Conservation (phyloP, 2,113 vertebrate genomes). For the Phrynosoma blainvillii region DNA sequence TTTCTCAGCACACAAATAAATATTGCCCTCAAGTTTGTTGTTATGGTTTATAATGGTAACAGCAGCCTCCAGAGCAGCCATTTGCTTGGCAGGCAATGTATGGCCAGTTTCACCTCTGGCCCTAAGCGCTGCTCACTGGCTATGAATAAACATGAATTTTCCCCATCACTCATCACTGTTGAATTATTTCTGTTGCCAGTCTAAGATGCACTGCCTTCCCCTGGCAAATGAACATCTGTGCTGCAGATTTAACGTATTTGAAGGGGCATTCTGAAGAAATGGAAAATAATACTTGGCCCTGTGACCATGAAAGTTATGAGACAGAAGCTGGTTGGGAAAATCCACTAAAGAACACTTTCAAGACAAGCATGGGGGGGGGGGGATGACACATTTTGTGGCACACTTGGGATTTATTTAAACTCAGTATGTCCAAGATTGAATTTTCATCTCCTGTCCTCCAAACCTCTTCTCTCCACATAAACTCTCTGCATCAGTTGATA, state of each 20-base stretch:
- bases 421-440: background rate
- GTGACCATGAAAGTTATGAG: background rate
- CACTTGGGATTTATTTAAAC: background rate
- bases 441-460: no score
- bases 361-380: background rate
- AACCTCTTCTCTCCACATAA: background rate
- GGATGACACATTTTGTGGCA: background rate
- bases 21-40: background rate
- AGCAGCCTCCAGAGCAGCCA: background rate
- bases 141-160: background rate
- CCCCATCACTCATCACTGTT: background rate
- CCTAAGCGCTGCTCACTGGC: background rate
- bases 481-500: background rate
- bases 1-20: conserved; percentile 33
- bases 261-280: background rate
- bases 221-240: background rate
- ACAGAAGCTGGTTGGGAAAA: background rate
- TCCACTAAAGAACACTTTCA: background rate
- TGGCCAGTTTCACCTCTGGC: conserved; percentile 3
- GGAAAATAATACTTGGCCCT: background rate
- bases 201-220: background rate
- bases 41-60: conserved; percentile 7
- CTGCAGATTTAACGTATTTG: background rate
- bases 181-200: background rate
- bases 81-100: background rate